Evolutionary conservation across 30 jellyfish, hydroid and myxozoan species (phyloP).

Genomic region (Pelagia noctiluca): DNA sequence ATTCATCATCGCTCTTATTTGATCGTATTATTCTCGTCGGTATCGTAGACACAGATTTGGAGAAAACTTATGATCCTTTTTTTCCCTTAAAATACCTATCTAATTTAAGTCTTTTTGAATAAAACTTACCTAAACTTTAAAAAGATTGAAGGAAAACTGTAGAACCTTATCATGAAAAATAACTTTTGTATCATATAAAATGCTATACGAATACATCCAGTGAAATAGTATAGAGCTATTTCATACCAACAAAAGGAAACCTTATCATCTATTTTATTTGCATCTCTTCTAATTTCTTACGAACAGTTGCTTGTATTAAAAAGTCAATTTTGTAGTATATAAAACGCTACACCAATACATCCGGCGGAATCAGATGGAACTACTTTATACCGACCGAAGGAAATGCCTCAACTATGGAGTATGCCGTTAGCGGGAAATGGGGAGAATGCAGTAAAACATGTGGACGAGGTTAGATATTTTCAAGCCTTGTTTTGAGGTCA

Average conservation of each 20-base stretch:
- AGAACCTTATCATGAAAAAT: too few relatives aligned
- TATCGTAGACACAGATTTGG: too few relatives aligned
- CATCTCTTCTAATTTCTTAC: background rate
- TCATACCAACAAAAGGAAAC: background rate
- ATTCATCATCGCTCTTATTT: too few relatives aligned
- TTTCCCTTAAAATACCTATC: too few relatives aligned
- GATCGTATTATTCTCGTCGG: too few relatives aligned
- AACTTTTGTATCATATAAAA: background rate
- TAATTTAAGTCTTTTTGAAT: too few relatives aligned
- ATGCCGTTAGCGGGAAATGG: conserved; percentile 56
- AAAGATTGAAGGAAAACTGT: too few relatives aligned
- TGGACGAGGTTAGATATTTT: conserved; percentile 83
- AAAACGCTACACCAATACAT: conserved; percentile 45
- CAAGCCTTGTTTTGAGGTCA: too few relatives aligned
- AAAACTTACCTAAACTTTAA: too few relatives aligned
- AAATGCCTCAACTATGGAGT: conserved; percentile 18
- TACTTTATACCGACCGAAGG: conserved; percentile 18
- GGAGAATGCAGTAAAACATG: conserved; percentile 72
- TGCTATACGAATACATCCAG: too few relatives aligned
- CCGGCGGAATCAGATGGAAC: conserved; percentile 15
- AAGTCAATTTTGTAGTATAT: conserved; percentile 39
- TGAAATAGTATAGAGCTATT: too few relatives aligned
- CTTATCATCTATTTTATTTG: background rate
- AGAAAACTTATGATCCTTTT: too few relatives aligned
- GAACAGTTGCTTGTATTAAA: background rate